Conservation (phyloP, 1,140 invertebrate genomes). For the Lasaia peninsularis region DNA sequence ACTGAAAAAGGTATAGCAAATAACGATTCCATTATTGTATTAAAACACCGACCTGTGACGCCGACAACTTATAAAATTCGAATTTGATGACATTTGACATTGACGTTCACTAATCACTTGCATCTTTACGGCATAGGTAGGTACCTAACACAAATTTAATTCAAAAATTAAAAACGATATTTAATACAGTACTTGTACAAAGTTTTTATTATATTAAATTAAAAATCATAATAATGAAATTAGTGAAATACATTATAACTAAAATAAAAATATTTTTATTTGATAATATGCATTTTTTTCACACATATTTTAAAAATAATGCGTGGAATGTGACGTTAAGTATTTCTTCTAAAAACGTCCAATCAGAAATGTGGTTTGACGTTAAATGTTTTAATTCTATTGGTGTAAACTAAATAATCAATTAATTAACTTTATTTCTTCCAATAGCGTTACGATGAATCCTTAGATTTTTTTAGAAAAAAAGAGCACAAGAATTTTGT, state of each 20-base stretch:
- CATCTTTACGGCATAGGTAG: too few relatives aligned
- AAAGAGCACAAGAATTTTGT: constrained; percentile 31
- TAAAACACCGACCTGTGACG: constrained; percentile 12
- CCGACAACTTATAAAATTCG: not conserved
- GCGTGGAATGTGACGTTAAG: constrained; percentile 28
- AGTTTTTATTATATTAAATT: too few relatives aligned
- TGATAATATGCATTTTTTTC: not conserved
- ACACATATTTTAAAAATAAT: not conserved
- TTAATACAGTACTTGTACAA: too few relatives aligned
- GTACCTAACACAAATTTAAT: too few relatives aligned
- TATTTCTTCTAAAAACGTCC: constrained; percentile 29
- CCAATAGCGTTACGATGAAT: constrained; percentile 36
- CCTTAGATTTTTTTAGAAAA: constrained; percentile 18
- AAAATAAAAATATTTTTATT: not conserved
- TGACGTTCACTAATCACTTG: too few relatives aligned
- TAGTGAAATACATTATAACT: too few relatives aligned
- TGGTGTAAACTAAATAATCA: constrained; percentile 38
- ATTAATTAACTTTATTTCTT: constrained; percentile 24
- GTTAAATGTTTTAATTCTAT: constrained; percentile 63
- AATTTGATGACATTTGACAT: not conserved
- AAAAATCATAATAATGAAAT: too few relatives aligned
- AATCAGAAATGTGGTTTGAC: constrained; percentile 38
- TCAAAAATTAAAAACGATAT: too few relatives aligned
- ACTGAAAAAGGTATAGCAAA: constrained; percentile 89
- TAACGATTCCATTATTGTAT: constrained; percentile 84